Evolutionary conservation across 2,888 invertebrate genomes (phyloP), one percentile per base, ranked within the genome.

Genomic region (Limenitis camilla): DNA sequence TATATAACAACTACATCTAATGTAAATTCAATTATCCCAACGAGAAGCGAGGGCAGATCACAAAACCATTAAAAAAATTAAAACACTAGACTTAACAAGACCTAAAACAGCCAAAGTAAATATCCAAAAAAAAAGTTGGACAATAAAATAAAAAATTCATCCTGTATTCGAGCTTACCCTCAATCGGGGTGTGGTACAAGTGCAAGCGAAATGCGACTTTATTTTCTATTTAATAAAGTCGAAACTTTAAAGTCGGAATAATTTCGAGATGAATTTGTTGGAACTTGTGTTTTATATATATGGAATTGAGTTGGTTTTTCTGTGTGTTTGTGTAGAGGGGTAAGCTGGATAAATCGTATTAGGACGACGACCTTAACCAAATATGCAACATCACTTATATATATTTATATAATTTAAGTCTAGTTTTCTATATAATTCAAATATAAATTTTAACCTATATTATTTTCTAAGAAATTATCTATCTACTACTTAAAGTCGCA

Each of bases 141-240:
- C 56, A 54, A 56, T 62, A 53, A 63, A 63, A 63, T 62, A 57
- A 62, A 63, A 63, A 59, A 62, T 58, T 61, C 56, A 53, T 5
- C 59, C 64, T 52, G 60, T 63, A 61, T 54, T n/a, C n/a, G n/a
- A 52, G 57, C 52, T 60, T 57, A 56, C 51, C 45, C 55, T 39
- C 52, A 55, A 61, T 60, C 54, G 39, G 54, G 52, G 44, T 45
- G 35, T 49, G 49, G 49, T 40, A 35, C 6, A 11, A 44, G 51
- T 52, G 44, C 35, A 50, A 52, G 39, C 52, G 33, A 58, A 52
- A 54, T 44, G 40, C 45, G 30, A 60, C 62, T 44, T 31, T 60
- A 52, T 52, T 19, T 9, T 5, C 0, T 7, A 1, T 3, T 11
- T 6, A 8, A 10, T 45, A 36, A n/a, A 6, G 19, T n/a, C 7